phyloP scores from a whole-genome alignment of 2,113 vertebrate genomes.

The Corythoichthys haematopterus region DNA sequence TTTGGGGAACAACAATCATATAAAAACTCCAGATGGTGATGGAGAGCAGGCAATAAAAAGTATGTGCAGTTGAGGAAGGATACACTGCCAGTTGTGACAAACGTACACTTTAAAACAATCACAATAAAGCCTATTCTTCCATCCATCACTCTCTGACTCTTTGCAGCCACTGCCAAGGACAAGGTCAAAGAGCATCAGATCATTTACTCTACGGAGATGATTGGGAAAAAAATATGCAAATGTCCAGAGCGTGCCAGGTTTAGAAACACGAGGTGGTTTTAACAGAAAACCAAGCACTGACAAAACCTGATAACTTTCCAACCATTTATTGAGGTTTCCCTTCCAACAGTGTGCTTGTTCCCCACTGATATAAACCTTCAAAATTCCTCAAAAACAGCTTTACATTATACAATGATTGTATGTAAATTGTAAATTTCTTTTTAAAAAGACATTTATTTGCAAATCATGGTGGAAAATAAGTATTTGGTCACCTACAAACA shows the following conservation, averaged over 20 bases:
- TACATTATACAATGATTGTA: no score
- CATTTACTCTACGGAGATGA: background rate
- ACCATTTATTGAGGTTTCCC: no score
- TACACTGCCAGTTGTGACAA: background rate
- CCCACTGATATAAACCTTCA: no score
- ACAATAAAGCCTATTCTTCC: background rate
- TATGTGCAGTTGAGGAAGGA: background rate
- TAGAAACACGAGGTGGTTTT: background rate
- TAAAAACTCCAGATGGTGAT: no score
- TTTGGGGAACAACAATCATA: no score
- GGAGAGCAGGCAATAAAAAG: no score
- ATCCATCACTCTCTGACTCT: background rate
- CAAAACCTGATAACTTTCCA: background rate
- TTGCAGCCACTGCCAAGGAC: background rate
- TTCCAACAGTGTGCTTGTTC: no score
- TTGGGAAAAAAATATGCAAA: background rate
- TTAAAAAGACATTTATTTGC: no score
- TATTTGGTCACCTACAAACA: no score
- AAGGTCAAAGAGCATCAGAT: background rate
- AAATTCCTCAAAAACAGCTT: no score
- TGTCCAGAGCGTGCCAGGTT: background rate
- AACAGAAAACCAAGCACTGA: background rate
- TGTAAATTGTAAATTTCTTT: no score
- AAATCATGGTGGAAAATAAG: no score
- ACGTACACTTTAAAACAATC: background rate